phyloP scores from a whole-genome alignment of 2,888 invertebrate species.

The Trachelus stipa region DNA sequence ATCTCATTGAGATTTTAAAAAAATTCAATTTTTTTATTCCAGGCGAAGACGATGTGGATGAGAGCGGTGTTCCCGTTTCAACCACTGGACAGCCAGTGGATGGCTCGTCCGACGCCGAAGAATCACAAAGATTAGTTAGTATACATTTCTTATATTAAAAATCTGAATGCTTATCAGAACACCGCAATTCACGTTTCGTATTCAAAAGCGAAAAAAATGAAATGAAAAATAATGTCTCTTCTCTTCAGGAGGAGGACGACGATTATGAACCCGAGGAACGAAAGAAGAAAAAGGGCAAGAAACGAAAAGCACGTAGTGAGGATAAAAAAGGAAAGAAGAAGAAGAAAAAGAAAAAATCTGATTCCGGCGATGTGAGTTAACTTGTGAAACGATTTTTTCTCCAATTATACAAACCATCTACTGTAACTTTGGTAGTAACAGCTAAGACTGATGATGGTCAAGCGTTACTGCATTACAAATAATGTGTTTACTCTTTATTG shows the following conservation, averaged over 20 bases:
- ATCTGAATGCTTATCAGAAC: no score
- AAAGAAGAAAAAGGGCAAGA: conserved; percentile 94
- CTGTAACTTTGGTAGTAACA: neutral
- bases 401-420: no score
- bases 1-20: neutral
- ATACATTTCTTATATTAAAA: neutral
- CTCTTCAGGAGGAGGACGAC: conserved; percentile 80
- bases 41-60: conserved; percentile 80
- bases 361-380: conserved; percentile 80
- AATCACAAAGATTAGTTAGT: conserved; percentile 65
- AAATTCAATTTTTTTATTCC: conserved; percentile 2
- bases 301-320: conserved; percentile 90
- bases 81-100: conserved; percentile 71
- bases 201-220: no score
- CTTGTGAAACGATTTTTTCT: neutral
- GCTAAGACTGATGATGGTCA: no score
- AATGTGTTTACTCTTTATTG: no score
- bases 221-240: conserved; percentile 9
- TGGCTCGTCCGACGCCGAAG: conserved; percentile 82
- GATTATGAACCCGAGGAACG: conserved; percentile 89
- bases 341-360: conserved; percentile 94
- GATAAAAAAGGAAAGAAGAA: conserved; percentile 93
- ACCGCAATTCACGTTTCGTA: no score
- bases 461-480: no score
- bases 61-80: conserved; percentile 68